These are phyloP conservation scores for Drosophila suzukii DNA, from an alignment of 1,140 invertebrate species.

Conservation along the genomic window DNA sequence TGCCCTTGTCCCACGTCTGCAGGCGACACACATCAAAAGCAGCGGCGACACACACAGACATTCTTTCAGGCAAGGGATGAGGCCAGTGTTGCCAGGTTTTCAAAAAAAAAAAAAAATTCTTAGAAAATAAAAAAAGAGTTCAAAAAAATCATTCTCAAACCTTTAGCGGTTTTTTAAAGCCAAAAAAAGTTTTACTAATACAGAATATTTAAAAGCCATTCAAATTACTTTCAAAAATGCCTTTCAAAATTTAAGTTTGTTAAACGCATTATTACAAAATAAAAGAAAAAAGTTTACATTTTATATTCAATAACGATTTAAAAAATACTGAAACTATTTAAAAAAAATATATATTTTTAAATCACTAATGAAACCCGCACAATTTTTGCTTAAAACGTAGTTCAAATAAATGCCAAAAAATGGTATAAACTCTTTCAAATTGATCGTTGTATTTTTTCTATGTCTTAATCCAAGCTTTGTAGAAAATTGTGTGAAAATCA, in stretches of 20 bases:
- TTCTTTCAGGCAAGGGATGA: constrained; percentile 18
- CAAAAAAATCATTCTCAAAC: too few relatives aligned
- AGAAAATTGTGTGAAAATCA: neutral
- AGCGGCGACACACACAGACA: constrained; percentile 44
- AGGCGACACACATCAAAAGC: constrained; percentile 68
- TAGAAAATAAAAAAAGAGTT: neutral
- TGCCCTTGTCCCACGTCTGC: constrained; percentile 43
- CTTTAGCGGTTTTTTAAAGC: too few relatives aligned
- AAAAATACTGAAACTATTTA: neutral
- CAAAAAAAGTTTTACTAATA: too few relatives aligned
- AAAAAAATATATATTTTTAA: neutral
- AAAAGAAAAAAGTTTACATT: too few relatives aligned
- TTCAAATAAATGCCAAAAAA: too few relatives aligned
- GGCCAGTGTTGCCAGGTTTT: constrained; percentile 10
- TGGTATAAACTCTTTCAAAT: too few relatives aligned
- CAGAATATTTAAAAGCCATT: too few relatives aligned
- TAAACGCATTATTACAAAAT: too few relatives aligned
- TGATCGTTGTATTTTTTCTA: neutral
- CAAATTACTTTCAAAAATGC: too few relatives aligned
- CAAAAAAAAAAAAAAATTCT: neutral
- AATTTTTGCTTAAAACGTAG: too few relatives aligned
- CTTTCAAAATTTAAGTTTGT: too few relatives aligned
- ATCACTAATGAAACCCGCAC: neutral
- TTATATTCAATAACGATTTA: too few relatives aligned
- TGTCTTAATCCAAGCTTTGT: neutral